phyloP scores from a whole-genome alignment of 2,113 vertebrate species.

The Neogale vison region DNA sequence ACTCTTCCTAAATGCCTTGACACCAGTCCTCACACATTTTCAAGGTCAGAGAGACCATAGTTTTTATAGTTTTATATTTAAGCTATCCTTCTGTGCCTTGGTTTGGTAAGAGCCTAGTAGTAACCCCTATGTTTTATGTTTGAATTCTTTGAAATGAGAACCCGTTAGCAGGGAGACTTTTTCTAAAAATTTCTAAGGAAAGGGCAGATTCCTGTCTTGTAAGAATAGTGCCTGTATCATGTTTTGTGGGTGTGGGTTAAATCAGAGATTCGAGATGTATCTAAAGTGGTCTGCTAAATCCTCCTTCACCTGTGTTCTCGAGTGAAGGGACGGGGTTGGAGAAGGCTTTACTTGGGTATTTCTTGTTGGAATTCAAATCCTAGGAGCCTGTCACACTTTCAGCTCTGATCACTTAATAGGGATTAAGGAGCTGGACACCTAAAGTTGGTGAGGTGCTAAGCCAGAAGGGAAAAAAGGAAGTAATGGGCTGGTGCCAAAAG shows the following conservation, averaged over 20 bases:
- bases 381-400: neutral
- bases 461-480: neutral
- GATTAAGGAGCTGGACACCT: slow-evolving; percentile 25
- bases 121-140: neutral
- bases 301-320: neutral
- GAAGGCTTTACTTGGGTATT: neutral
- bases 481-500: neutral
- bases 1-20: neutral
- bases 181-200: slow-evolving; percentile 44
- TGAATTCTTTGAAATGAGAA: slow-evolving; percentile 21
- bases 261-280: slow-evolving; percentile 14
- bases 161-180: neutral
- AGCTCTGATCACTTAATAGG: slow-evolving; percentile 32
- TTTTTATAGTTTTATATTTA: neutral
- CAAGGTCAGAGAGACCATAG: neutral
- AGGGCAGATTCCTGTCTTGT: neutral
- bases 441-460: neutral
- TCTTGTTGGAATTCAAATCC: slow-evolving; percentile 24
- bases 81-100: neutral
- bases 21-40: neutral
- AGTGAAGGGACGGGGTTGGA: neutral
- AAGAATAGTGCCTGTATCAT: neutral
- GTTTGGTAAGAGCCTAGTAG: neutral
- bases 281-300: neutral
- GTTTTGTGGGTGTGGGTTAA: neutral